Base-by-base conservation (phyloP, 2,113 vertebrate genomes). In the Kobus ellipsiprymnus region DNA sequence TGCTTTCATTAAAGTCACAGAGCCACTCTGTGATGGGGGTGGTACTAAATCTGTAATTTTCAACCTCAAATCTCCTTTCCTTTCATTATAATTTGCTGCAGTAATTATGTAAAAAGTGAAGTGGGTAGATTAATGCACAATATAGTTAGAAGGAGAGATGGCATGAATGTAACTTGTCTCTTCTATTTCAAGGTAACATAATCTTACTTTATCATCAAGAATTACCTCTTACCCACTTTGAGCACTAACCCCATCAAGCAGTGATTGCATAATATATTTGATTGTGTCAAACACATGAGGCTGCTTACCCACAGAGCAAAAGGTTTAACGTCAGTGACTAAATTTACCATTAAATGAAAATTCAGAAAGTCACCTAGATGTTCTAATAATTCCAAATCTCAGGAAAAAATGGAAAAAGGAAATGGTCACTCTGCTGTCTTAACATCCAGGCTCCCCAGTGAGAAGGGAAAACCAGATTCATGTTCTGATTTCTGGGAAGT, bases 1-100 rank as follows among this genome's bases (percentile, higher is more conserved):
- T 44, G 16, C 44, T 95, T 96, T 80, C 54, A 93, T 96, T 96
- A 78, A 96, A 90, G 46, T 91, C 60, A 89, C 44, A 44, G 89
- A 91, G 19, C 30, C 62, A 54, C 9, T 91, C 25, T 60, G 15
- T n/a, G 25, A 80, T 52, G 48, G 46, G 25, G 55, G 1, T 80
- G 16, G 50, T 48, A 30, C 23, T 64, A 64, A 82, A 91, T 52
- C 60, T 67, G 52, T 15, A n/a, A 74, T 62, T 91, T 94, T 62
- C 29, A 89, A 84, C 50, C 13, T 88, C 55, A 74, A 54, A 83
- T 95, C 50, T 86, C 48, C 17, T 91, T 60, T 87, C 3, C 12
- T 91, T 93, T 7, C 54, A 55, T 87, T 88, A 64, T 91, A 87
- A 82, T 25, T 91, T 90, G n/a, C 23, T 92, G 7, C 11, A 81